Percentiles rank a stretch among this genome's conserved stretches.
These are phyloP conservation scores for Edolisoma coerulescens DNA, from an alignment of 2,113 vertebrate genomes.

Conservation along the genomic window DNA sequence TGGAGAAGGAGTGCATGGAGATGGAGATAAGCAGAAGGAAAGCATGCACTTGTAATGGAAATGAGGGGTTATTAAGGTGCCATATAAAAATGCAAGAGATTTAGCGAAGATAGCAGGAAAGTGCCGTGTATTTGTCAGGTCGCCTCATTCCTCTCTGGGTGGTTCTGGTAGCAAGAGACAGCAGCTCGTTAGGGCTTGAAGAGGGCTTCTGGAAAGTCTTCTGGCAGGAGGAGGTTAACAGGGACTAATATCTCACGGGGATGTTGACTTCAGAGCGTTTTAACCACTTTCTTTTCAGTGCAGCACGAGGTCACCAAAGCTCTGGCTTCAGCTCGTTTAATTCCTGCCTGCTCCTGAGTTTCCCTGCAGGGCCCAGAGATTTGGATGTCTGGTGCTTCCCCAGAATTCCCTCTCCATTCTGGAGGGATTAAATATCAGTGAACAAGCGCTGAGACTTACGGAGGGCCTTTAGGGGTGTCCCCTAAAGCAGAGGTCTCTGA, in stretches of 20 bases:
- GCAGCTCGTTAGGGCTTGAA: background rate
- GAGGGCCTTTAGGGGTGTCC: background rate
- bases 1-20: constrained; percentile 37
- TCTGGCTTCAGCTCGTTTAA: background rate
- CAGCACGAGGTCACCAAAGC: background rate
- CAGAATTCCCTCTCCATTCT: background rate
- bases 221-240: background rate
- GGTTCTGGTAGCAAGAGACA: constrained; percentile 15
- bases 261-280: background rate
- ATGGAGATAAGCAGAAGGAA: constrained; percentile 58
- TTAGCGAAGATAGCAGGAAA: constrained; percentile 34
- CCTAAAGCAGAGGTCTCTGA: background rate
- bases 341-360: background rate
- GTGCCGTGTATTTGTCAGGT: constrained; percentile 25
- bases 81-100: constrained; percentile 69
- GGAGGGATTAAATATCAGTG: accelerated
- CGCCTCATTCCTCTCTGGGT: constrained; percentile 32
- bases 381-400: background rate
- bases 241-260: background rate
- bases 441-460: background rate
- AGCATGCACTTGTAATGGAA: constrained; percentile 70
- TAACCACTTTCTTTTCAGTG: background rate
- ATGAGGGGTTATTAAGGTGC: constrained; percentile 73
- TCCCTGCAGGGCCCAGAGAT: background rate
- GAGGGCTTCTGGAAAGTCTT: constrained; percentile 22